Percentiles rank a stretch among this genome's conserved stretches.
These are phyloP conservation scores for Orchesella cincta DNA, from an alignment of 1,140 invertebrate genomes.

Conservation along the genomic window DNA sequence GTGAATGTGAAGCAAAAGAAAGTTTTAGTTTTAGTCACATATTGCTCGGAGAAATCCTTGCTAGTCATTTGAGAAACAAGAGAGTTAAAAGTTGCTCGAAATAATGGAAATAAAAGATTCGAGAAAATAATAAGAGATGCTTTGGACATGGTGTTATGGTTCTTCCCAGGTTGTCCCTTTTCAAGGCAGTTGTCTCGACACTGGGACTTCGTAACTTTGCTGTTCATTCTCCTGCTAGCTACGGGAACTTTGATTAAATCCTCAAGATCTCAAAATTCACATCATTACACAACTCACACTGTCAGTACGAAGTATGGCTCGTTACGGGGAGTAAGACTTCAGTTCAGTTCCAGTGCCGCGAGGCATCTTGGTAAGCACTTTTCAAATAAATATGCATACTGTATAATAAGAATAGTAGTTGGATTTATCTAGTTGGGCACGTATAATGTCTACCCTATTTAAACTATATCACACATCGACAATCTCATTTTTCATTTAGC, in stretches of 20 bases:
- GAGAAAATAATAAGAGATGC: slow-evolving; percentile 34
- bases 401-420: too few relatives aligned
- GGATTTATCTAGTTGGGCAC: too few relatives aligned
- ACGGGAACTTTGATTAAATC: slow-evolving; percentile 22
- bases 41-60: too few relatives aligned
- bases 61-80: too few relatives aligned
- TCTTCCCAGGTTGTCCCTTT: slow-evolving; percentile 42
- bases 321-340: slow-evolving; percentile 42
- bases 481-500: too few relatives aligned
- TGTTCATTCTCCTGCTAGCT: slow-evolving; percentile 12
- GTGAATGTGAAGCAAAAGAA: too few relatives aligned
- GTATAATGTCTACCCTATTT: too few relatives aligned
- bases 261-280: slow-evolving; percentile 22
- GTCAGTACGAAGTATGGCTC: slow-evolving; percentile 48
- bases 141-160: slow-evolving; percentile 49
- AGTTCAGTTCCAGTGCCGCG: slow-evolving; percentile 46
- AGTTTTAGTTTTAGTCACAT: too few relatives aligned
- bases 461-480: too few relatives aligned
- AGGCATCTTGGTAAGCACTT: slow-evolving; percentile 44
- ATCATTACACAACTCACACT: slow-evolving; percentile 41
- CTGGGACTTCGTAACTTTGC: slow-evolving; percentile 17
- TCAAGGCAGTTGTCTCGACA: neutral
- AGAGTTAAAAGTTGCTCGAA: neutral
- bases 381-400: slow-evolving; percentile 13
- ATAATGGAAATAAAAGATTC: slow-evolving; percentile 17